Evolutionary conservation across 1,140 invertebrate species (phyloP), one percentile per base, ranked within the genome.

Genomic region (Cherax destructor): DNA sequence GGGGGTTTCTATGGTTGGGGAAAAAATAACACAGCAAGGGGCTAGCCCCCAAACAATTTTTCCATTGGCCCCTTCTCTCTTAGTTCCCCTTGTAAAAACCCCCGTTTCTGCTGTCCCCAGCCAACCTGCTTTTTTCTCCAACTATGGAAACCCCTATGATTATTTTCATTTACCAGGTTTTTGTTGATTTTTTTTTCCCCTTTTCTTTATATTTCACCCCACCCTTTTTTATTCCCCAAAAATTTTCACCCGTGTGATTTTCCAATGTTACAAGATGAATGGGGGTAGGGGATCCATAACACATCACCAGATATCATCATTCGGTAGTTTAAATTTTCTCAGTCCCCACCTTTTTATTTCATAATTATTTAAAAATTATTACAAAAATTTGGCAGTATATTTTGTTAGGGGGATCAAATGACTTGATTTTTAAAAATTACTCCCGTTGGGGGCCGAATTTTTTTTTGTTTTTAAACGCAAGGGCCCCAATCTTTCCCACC

Each of bases 261-360:
- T n/a, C 69, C 61, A 59, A 78, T 61, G 61, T 77, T 84, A 84
- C 88, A 65, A 69, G 59, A 69, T 72, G 61, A 72, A 61, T 69
- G 88, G 88, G 65, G 77, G 88, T 90, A 61, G 83, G 88, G 81
- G 76, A 84, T 87, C 88, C 88, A 84, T 90, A 90, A 90, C 88
- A 90, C 88, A 90, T 84, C 81, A 90, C 88, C 88, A 90, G 52
- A 90, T 84, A 90, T 84, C 81, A 88, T 88, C 86, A 90, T 84
- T 78, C 86, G 80, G 69, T 88, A 80, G 86, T 90, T 90, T 90
- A 84, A 85, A 65, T 41, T 16, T 69, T 49, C 41, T 74, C 50
- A 85, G 77, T 88, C 86, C 87, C 79, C 76, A 21, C 50, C 74
- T 83, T 78, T 84, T 77, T 90, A 85, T 90, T 83, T 81, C 86